A percentile compares a stretch with the other conserved stretches of the same genome.
phyloP scores from a whole-genome alignment of 2,888 invertebrate genomes.

The Hololepta plana region DNA sequence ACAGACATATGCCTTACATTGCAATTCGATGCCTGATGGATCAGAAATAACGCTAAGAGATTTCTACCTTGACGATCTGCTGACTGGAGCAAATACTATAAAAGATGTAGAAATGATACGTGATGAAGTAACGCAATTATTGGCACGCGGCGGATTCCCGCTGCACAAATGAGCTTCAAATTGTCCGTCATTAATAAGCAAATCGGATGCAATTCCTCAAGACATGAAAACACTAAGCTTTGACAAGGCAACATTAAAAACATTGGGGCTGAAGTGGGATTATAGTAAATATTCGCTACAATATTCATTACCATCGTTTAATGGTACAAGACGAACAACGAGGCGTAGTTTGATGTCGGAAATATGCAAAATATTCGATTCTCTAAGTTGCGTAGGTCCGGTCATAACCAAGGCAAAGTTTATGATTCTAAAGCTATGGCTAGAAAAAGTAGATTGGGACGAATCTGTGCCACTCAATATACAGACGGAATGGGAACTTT shows the following conservation, averaged over 20 bases:
- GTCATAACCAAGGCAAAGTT: constrained; percentile 6
- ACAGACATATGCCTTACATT: constrained; percentile 7
- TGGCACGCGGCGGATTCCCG: constrained; percentile 5
- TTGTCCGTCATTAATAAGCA: no score
- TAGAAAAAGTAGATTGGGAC: constrained; percentile 7
- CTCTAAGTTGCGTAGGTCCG: constrained; percentile 6
- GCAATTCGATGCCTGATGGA: constrained; percentile 3
- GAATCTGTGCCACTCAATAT: constrained; percentile 6
- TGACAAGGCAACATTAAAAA: constrained; percentile 5
- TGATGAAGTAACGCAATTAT: no score
- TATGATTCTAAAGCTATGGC: constrained; percentile 7
- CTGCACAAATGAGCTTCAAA: constrained; percentile 7
- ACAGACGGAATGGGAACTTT: constrained; percentile 5
- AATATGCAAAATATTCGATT: constrained; percentile 7
- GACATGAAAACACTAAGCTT: no score
- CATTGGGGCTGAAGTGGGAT: constrained; percentile 7
- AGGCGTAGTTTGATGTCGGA: constrained; percentile 7
- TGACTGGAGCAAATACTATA: constrained; percentile 6
- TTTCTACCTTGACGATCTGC: constrained; percentile 8
- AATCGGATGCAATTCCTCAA: no score
- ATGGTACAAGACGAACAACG: constrained; percentile 2
- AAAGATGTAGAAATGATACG: constrained; percentile 4
- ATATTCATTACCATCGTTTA: no score
- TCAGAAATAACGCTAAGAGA: constrained; percentile 2
- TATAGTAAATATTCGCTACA: constrained; percentile 4